These are phyloP conservation scores for Microhierax caerulescens DNA, from an alignment of 2,797 vertebrate genomes.

Conservation along the genomic window DNA sequence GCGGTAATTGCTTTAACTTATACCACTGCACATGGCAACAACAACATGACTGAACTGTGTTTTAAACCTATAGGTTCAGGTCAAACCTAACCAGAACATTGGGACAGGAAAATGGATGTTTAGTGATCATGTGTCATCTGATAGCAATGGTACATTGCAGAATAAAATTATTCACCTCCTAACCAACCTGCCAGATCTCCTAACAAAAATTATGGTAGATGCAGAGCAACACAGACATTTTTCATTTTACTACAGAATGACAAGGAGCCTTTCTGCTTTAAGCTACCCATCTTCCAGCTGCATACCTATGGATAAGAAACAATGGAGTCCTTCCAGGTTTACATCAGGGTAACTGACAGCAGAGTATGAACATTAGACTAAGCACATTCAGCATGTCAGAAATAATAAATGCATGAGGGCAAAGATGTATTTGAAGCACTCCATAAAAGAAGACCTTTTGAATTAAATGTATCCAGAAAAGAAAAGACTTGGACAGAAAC, in stretches of 20 bases:
- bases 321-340: not conserved
- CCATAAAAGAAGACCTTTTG: not conserved
- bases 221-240: not conserved
- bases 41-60: not conserved
- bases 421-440: not conserved
- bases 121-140: not conserved
- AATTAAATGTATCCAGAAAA: not conserved
- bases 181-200: not conserved
- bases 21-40: not conserved
- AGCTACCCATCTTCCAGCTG: not conserved
- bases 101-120: not conserved
- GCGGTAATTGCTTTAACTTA: not conserved
- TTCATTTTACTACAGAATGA: not conserved
- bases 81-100: not conserved
- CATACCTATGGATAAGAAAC: not conserved
- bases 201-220: not conserved
- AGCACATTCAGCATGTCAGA: not conserved
- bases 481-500: not conserved
- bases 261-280: not conserved
- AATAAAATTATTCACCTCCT: not conserved
- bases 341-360: not conserved
- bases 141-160: not conserved
- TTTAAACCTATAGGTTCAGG: not conserved
- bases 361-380: not conserved
- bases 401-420: not conserved